These are phyloP conservation scores for Drosophila jambulina DNA, from an alignment of 1,140 invertebrate genomes.

Conservation along the genomic window DNA sequence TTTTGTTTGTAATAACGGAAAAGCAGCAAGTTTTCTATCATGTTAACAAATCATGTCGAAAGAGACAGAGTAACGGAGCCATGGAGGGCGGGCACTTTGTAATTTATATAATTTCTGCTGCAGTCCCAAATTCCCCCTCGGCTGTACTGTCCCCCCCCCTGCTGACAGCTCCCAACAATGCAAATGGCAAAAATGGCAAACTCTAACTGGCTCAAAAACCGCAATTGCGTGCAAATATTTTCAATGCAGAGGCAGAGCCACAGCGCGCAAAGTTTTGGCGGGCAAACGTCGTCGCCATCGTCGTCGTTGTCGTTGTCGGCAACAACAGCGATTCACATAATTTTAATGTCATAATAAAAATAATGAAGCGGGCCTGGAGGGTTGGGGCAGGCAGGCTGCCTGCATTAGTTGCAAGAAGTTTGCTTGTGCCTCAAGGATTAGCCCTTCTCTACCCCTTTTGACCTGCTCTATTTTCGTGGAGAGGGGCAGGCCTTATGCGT, in stretches of 20 bases:
- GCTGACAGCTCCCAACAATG: constrained; percentile 74
- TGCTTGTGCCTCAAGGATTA: constrained; percentile 39
- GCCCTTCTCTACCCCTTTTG: neutral
- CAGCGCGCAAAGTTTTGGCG: constrained; percentile 63
- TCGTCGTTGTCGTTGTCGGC: constrained; percentile 1
- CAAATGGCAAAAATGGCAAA: constrained; percentile 66
- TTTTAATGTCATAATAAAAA: constrained; percentile 83
- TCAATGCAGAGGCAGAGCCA: constrained; percentile 60
- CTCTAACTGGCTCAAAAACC: constrained; percentile 66
- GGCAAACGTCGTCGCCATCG: constrained; percentile 35
- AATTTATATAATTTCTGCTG: constrained; percentile 82
- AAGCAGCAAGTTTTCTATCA: constrained; percentile 74
- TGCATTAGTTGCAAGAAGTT: constrained; percentile 48
- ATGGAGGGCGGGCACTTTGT: constrained; percentile 49
- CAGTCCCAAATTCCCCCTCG: constrained; percentile 36
- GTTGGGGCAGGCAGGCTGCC: neutral
- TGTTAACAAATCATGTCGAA: constrained; percentile 83
- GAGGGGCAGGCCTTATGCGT: constrained; percentile 16
- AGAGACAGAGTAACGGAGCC: constrained; percentile 27
- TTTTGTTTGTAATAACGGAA: constrained; percentile 43
- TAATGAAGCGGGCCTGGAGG: constrained; percentile 39
- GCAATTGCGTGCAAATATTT: constrained; percentile 84
- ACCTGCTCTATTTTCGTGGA: constrained; percentile 5
- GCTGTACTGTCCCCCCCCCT: neutral
- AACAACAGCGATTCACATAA: constrained; percentile 66